Evolutionary conservation across 1,140 invertebrate genomes (phyloP).

Genomic region (Drosophila miranda): DNA sequence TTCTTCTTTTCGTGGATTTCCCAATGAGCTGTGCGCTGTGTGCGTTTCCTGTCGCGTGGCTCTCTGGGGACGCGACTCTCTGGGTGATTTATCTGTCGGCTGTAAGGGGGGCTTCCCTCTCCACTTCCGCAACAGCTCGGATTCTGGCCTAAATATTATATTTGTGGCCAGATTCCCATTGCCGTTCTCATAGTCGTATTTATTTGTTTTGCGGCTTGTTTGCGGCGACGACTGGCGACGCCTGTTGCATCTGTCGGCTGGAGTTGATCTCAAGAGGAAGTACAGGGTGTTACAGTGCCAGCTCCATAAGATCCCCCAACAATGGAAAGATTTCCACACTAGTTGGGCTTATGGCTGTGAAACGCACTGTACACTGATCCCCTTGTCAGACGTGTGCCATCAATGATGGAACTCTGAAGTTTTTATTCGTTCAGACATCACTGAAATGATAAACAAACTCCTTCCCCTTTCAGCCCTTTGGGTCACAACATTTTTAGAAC

Average conservation of each 20-base stretch:
- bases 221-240: background rate
- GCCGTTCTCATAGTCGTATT: slow-evolving; percentile 31
- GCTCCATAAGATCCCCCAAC: too few relatives aligned
- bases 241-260: slow-evolving; percentile 39
- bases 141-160: slow-evolving; percentile 48
- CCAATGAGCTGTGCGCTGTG: slow-evolving; percentile 16
- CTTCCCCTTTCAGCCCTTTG: slow-evolving; percentile 28
- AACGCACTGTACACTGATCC: too few relatives aligned
- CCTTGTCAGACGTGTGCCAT: too few relatives aligned
- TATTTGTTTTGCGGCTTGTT: slow-evolving; percentile 37
- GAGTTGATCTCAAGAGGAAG: slow-evolving; percentile 18
- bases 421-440: slow-evolving; percentile 27
- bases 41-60: slow-evolving; percentile 54
- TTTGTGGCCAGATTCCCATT: slow-evolving; percentile 26
- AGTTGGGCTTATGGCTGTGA: too few relatives aligned
- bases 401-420: slow-evolving; percentile 13
- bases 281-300: too few relatives aligned
- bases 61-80: slow-evolving; percentile 2
- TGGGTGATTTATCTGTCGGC: slow-evolving; percentile 35
- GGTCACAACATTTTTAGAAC: slow-evolving; percentile 67
- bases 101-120: background rate
- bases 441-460: slow-evolving; percentile 55
- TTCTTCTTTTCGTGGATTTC: slow-evolving; percentile 18
- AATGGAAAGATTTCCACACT: too few relatives aligned
- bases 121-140: slow-evolving; percentile 38